A percentile compares a stretch with the other conserved stretches of the same genome.
These are phyloP conservation scores for Pachypeltis micranthus DNA, from an alignment of 1,140 invertebrate genomes.

Conservation along the genomic window DNA sequence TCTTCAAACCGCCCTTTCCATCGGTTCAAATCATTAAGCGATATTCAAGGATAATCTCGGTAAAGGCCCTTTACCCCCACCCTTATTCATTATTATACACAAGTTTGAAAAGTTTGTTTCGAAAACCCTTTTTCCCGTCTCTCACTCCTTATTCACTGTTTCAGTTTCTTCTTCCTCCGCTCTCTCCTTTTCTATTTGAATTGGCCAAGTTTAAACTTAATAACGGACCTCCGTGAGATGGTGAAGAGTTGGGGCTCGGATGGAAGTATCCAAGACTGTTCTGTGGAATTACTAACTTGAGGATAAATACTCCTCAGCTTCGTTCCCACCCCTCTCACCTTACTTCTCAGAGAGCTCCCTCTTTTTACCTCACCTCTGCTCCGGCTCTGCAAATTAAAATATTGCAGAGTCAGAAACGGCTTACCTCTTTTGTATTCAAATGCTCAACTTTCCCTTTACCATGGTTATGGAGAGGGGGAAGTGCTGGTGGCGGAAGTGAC, in stretches of 20 bases:
- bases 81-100: constrained; percentile 7
- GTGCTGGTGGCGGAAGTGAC: too few relatives aligned
- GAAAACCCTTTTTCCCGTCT: not conserved
- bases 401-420: constrained; percentile 4
- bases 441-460: constrained; percentile 3
- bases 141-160: too few relatives aligned
- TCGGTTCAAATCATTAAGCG: constrained; percentile 8
- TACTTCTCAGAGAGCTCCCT: too few relatives aligned
- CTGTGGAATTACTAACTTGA: constrained; percentile 5
- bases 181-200: constrained; percentile 1
- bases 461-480: too few relatives aligned
- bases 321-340: not conserved
- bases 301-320: not conserved
- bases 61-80: not conserved
- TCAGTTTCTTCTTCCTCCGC: not conserved
- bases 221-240: not conserved
- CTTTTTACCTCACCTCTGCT: not conserved
- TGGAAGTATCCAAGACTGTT: not conserved
- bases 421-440: constrained; percentile 6
- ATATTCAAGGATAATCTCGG: constrained; percentile 2
- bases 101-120: constrained; percentile 8
- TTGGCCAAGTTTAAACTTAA: constrained; percentile 7
- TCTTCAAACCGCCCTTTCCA: not conserved
- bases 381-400: not conserved
- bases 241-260: not conserved